phyloP scores from a whole-genome alignment of 2,797 vertebrate genomes.

The Pangasius mekongensis region DNA sequence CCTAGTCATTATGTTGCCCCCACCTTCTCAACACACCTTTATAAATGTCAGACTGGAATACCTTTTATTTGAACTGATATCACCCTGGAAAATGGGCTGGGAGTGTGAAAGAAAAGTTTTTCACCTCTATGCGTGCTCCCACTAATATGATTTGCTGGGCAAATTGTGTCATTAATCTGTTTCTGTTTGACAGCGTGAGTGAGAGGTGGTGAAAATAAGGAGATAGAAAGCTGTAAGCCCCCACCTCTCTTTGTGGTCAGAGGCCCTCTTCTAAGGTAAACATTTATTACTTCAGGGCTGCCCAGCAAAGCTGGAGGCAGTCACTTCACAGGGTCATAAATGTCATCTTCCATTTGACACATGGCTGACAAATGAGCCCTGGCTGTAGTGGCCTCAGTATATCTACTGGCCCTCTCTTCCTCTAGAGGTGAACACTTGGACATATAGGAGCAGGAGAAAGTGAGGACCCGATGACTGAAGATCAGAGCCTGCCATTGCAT shows the following conservation, averaged over 20 bases:
- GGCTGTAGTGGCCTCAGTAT: conserved; percentile 64
- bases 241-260: conserved; percentile 52
- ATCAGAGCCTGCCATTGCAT: conserved; percentile 37
- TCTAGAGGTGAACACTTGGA: conserved; percentile 49
- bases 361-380: conserved; percentile 93
- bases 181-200: conserved; percentile 85
- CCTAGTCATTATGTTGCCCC: conserved; percentile 85
- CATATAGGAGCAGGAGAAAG: conserved; percentile 51
- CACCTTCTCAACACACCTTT: conserved; percentile 81
- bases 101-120: conserved; percentile 54
- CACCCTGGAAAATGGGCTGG: conserved; percentile 67
- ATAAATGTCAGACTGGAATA: conserved; percentile 90
- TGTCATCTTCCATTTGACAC: conserved; percentile 97
- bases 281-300: conserved; percentile 96
- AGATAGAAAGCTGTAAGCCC: conserved; percentile 62
- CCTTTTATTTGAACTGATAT: conserved; percentile 89
- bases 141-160: conserved; percentile 93
- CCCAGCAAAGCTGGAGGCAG: conserved; percentile 86
- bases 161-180: conserved; percentile 94
- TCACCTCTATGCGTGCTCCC: conserved; percentile 81
- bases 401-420: conserved; percentile 65
- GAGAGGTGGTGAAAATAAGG: conserved; percentile 74
- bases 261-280: conserved; percentile 90
- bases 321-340: conserved; percentile 92
- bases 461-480: conserved; percentile 33